Evolutionary conservation across 2,888 invertebrate genomes (phyloP), one percentile per base, ranked within the genome.

Genomic region (Chrysolina oricalcia): DNA sequence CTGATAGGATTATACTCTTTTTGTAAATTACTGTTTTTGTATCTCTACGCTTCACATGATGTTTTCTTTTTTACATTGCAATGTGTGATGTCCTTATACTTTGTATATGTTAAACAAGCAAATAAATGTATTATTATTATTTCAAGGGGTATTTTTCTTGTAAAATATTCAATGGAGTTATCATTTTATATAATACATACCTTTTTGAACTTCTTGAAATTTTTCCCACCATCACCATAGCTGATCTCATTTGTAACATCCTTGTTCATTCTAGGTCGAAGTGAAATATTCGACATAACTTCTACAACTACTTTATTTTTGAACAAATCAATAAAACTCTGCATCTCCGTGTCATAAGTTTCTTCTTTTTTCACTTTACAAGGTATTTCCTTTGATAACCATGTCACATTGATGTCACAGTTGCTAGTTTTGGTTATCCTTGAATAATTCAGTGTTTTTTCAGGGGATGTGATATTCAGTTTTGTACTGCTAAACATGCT

Each of bases 131-230:
- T n/a, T n/a, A n/a, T n/a, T n/a, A 35, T 35, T 6, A 6, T 35
- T 35, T 35, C 8, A 35, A 4, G 35, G 8, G 35, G 6, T 8
- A 35, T 6, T 35, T 35, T 6, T 8, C 8, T 35, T 35, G 6
- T 35, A 35, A 35, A 35, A 35, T 35, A 35, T 35, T 35, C 35
- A 35, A 35, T 8, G 35, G 35, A 35, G 35, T 35, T 8, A 35
- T 35, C 35, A 35, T 35, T 35, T 35, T 4, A 27, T 27, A 15
- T 11, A 10, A 50, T 21, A 72, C 75, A 69, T 75, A 84, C 84
- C 80, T 84, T 84, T 77, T 75, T 81, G 76, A 85, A 85, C 70
- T 78, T 82, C 63, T 85, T 85, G 73, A 82, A 84, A 70, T 84
- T 84, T 13, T 72, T 67, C 64, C 40, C 66, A 41, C 68, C 68